Evolutionary conservation across 2,888 invertebrate species (phyloP).

Genomic region (Odontocerum albicorne): DNA sequence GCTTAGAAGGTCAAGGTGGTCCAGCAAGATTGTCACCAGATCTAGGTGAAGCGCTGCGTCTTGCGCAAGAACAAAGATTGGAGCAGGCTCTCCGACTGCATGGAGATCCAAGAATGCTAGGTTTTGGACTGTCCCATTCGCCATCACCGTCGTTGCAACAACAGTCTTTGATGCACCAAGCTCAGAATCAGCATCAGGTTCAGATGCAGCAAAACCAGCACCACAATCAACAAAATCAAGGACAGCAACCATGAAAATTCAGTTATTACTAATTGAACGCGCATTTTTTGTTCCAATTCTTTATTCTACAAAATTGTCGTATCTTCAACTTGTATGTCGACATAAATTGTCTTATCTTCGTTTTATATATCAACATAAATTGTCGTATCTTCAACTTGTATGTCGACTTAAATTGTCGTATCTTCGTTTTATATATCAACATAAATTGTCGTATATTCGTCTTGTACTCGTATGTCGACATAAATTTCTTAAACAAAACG

Average conservation of each 20-base stretch:
- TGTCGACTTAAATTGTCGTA: no score
- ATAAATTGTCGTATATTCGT: no score
- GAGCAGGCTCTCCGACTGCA: conserved; percentile 83
- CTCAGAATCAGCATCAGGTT: conserved; percentile 46
- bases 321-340: no score
- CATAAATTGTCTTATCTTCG: no score
- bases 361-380: no score
- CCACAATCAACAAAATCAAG: conserved; percentile 52
- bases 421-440: no score
- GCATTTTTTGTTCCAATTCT: conserved; percentile 33
- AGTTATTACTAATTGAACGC: conserved; percentile 69
- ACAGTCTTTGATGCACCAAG: conserved; percentile 42
- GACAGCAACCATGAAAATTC: conserved; percentile 73
- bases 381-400: no score
- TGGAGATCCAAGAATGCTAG: conserved; percentile 76
- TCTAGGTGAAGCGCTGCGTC: conserved; percentile 68
- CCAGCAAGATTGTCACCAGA: conserved; percentile 68
- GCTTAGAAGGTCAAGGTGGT: conserved; percentile 45
- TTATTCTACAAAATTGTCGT: no score
- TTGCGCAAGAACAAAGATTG: conserved; percentile 76
- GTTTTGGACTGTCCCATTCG: conserved; percentile 64
- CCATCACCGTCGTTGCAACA: conserved; percentile 52
- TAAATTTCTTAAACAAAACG: no score
- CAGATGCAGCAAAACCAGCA: conserved; percentile 51
- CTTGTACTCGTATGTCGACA: no score